phyloP scores from a whole-genome alignment of 2,888 invertebrate genomes.

The Thumatha senex region DNA sequence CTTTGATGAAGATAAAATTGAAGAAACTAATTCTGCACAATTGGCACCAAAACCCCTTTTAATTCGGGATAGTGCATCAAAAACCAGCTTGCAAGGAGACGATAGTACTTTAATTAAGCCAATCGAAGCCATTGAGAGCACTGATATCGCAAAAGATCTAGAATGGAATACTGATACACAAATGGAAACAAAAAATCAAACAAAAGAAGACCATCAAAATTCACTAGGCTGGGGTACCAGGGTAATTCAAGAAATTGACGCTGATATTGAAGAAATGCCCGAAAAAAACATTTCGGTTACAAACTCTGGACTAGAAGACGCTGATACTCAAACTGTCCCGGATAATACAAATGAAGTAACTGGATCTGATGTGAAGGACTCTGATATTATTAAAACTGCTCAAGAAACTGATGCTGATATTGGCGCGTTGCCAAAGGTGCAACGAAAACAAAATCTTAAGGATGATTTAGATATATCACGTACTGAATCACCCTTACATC shows the following conservation, averaged over 20 bases:
- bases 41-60: conserved; percentile 9
- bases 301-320: neutral
- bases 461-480: neutral
- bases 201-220: neutral
- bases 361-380: neutral
- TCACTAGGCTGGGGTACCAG: neutral
- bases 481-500: too few species aligned
- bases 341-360: neutral
- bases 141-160: too few species aligned
- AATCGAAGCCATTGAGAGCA: too few species aligned
- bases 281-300: neutral
- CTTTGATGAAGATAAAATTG: conserved; percentile 4
- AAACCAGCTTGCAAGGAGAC: neutral
- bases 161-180: neutral
- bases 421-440: neutral
- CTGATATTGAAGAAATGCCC: neutral
- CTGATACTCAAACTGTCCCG: neutral
- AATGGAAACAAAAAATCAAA: neutral
- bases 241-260: conserved; percentile 4
- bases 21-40: conserved; percentile 3
- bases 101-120: neutral
- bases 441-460: neutral
- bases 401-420: conserved; percentile 7
- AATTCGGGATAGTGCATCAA: conserved; percentile 21
- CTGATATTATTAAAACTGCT: neutral